phyloP scores from a whole-genome alignment of 2,113 vertebrate genomes.

The Accipiter cooperii region DNA sequence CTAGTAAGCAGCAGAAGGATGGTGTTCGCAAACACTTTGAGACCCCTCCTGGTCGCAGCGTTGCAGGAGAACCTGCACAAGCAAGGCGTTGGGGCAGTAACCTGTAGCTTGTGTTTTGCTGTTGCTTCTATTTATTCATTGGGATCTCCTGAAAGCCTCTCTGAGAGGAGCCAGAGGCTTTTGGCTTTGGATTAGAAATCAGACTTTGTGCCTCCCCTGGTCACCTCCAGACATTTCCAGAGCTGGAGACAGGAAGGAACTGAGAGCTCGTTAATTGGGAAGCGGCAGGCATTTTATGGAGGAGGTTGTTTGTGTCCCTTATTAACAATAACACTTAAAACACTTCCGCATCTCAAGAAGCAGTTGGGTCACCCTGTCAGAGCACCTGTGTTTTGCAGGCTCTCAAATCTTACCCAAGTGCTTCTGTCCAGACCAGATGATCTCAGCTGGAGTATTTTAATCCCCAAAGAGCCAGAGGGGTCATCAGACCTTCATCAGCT shows the following conservation, averaged over 20 bases:
- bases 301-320: neutral
- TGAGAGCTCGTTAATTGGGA: neutral
- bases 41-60: neutral
- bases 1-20: neutral
- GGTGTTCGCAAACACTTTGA: neutral
- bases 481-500: neutral
- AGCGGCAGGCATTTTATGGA: neutral
- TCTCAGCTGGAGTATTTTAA: neutral
- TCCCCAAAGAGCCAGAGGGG: neutral
- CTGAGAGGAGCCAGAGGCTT: neutral
- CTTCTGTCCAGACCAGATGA: neutral
- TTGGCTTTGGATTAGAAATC: neutral
- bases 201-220: neutral
- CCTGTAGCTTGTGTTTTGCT: neutral
- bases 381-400: neutral
- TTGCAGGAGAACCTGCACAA: neutral
- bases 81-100: neutral
- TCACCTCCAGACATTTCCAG: neutral
- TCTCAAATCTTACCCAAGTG: neutral
- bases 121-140: neutral
- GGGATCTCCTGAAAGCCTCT: neutral
- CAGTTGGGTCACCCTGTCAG: neutral
- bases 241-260: slow-evolving; percentile 31
- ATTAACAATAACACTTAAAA: neutral
- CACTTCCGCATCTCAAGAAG: neutral